Base-by-base conservation (phyloP, 2,888 invertebrate genomes). In the Cotesia congregata region DNA sequence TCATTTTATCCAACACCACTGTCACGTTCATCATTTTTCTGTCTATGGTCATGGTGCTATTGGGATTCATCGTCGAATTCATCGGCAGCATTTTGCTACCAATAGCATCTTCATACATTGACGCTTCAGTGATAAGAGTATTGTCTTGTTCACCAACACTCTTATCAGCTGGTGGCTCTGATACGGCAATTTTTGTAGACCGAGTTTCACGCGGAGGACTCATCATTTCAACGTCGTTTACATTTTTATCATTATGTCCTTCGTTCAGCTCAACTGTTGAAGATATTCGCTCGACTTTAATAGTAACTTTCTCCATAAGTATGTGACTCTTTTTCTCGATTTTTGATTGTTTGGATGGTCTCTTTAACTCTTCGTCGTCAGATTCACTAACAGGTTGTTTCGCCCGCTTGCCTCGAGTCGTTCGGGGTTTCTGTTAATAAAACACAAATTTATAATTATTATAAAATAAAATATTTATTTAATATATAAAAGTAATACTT, bases 61-160 rank as follows among this genome's bases (percentile, higher is more conserved):
- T 87, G 1, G 84, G 77, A 74, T 87, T 88, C 85, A 89, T 85
- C 1, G 89, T 89, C 2, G 89, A 89, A 79, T 87, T 88, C 85
- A 88, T 84, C 15, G 87, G 88, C 39, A 50, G 50, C 12, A 81
- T 72, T 9, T 84, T 83, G 78, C 86, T 89, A 3, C 83, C 85
- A 50, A 87, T 81, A 1, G 89, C 89, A 76, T 89, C 89, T 72
- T 89, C 89, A 65, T 89, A 89, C 78, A 88, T 79, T 0, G 89
- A 88, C 3, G 79, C 76, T 6, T 88, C 88, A 12, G 73, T 77
- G 30, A 86, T 82, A 0, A 85, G 82, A 0, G 83, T 82, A 15
- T 85, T 83, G 0, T 39, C 65, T 41, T 73, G 79, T 5, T 50
- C 50, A 7, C 12, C 50, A 7, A 50, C 1, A 50, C 50, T 50